Base-by-base conservation (phyloP, 2,888 invertebrate genomes). In the Laothoe populi region DNA sequence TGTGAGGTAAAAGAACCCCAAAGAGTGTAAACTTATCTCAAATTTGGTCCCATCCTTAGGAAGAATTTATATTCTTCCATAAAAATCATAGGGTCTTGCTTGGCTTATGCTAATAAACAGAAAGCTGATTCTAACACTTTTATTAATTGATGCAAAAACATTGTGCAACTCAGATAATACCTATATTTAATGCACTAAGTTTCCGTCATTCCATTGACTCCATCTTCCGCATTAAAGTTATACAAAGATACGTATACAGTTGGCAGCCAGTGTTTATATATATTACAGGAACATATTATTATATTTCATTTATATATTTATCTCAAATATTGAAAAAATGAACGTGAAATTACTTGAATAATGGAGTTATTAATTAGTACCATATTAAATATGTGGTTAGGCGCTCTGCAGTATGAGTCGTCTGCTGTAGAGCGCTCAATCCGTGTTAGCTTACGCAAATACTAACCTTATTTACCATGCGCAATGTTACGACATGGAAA, bases 301-400 rank as follows among this genome's bases (percentile, higher is more conserved):
- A 53, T 53, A 35, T 53, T 53, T 53, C 35, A 53, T 35, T 35
- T 53, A 19, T 46, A 46, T 24, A 35, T 10, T 35, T 31, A 35
- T 19, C 53, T 48, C 64, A 60, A 57, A 49, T 26, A 38, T n/a
- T 59, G 38, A 16, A 26, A 45, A 64, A 60, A 62, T 57, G 31
- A 38, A 42, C 48, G 40, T 45, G 53, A 35, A 19, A 19, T 19
- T 35, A 53, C 31, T 31, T 31, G 16, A 53, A 4, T 35, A 1
- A 35, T 19, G 21, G 35, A 16, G 53, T 21, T 35, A 16, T 19
- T 53, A 35, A 35, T 53, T 53, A 35, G 19, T 16, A 19, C 16
- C 19, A 35, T 19, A 35, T 35, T 53, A 19, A 53, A 53, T 53
- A 53, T 53, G 53, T 53, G 53, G 11, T 53, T 35, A 35, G 11